These are phyloP conservation scores for Aegotheles bennettii DNA, from an alignment of 2,113 vertebrate species.

Conservation along the genomic window DNA sequence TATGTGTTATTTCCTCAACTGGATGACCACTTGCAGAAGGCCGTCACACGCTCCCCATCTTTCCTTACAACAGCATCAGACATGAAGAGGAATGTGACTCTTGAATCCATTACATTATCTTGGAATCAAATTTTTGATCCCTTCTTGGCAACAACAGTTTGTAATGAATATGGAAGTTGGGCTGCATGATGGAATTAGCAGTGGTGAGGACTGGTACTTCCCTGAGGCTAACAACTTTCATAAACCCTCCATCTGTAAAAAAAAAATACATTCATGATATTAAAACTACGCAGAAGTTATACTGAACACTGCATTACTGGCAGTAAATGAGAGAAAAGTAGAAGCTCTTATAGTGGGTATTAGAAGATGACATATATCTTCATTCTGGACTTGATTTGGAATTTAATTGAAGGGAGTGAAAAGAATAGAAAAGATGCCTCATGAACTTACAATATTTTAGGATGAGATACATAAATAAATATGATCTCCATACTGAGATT, in stretches of 20 bases:
- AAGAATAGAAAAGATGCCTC: background rate
- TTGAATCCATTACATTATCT: background rate
- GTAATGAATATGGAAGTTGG: background rate
- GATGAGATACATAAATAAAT: background rate
- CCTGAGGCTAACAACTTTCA: background rate
- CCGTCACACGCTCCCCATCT: background rate
- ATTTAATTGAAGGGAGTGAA: background rate
- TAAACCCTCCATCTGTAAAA: background rate
- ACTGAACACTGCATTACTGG: background rate
- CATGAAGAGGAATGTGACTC: background rate
- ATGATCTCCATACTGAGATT: background rate
- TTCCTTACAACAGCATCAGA: background rate
- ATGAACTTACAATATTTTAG: background rate
- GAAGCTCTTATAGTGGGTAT: background rate
- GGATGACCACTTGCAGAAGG: background rate
- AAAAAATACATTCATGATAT: background rate
- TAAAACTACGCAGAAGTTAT: background rate
- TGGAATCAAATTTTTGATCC: background rate
- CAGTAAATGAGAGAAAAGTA: background rate
- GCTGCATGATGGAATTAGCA: background rate
- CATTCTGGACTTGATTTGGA: background rate
- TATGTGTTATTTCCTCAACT: background rate
- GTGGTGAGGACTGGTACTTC: background rate
- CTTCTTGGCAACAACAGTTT: background rate
- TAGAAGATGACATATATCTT: background rate